A percentile compares a stretch with the other conserved stretches of the same genome.
phyloP scores from a whole-genome alignment of 2,888 invertebrate species.

The Euclidia mi region DNA sequence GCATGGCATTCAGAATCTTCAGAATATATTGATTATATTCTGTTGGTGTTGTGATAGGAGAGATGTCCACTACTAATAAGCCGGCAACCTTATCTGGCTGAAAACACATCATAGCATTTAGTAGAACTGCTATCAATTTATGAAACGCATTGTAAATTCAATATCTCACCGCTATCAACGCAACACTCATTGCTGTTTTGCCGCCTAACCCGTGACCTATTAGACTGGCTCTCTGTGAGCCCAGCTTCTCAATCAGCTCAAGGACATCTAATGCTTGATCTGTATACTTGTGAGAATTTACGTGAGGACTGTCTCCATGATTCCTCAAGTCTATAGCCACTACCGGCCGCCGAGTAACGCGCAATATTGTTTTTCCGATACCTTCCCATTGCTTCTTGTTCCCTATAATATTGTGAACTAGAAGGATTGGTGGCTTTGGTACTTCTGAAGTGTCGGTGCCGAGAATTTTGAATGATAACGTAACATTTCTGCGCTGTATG shows the following conservation, averaged over 20 bases:
- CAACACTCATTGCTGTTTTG: conserved; percentile 94
- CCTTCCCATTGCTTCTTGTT: conserved; percentile 96
- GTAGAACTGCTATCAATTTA: background rate
- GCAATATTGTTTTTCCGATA: conserved; percentile 93
- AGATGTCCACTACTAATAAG: conserved; percentile 44
- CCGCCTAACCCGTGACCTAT: conserved; percentile 99
- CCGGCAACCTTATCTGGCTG: conserved; percentile 19
- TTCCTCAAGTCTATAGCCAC: conserved; percentile 96
- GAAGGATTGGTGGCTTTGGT: conserved; percentile 67
- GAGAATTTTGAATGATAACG: conserved; percentile 75
- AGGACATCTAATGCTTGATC: conserved; percentile 94
- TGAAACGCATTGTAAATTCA: background rate
- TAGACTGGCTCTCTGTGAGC: conserved; percentile 90
- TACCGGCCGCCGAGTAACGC: conserved; percentile 93
- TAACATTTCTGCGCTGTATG: conserved; percentile 57
- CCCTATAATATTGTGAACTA: conserved; percentile 97
- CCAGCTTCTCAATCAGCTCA: conserved; percentile 90
- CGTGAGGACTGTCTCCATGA: conserved; percentile 97
- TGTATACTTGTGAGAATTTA: conserved; percentile 92
- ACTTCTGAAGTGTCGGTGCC: conserved; percentile 59
- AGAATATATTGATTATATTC: conserved; percentile 89
- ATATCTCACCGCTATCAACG: conserved; percentile 91
- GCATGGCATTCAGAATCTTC: conserved; percentile 89
- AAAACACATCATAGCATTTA: conserved; percentile 31
- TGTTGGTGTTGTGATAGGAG: conserved; percentile 56